Percentiles rank a stretch among this genome's conserved stretches.
These are phyloP conservation scores for Callaeas wilsoni DNA, from an alignment of 2,113 vertebrate species.

Conservation along the genomic window DNA sequence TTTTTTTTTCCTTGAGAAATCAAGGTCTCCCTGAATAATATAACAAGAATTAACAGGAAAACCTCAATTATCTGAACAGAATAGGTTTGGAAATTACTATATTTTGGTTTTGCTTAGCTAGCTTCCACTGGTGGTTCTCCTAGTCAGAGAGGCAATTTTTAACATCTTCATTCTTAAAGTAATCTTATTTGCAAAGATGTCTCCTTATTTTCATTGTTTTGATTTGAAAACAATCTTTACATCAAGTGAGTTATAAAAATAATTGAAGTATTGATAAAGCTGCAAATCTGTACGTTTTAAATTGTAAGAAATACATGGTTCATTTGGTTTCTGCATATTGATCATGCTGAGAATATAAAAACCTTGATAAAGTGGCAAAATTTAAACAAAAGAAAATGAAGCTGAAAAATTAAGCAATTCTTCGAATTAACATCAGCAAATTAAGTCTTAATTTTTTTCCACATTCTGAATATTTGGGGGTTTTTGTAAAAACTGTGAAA, in stretches of 20 bases:
- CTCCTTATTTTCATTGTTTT: background rate
- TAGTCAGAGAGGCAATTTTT: background rate
- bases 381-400: background rate
- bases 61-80: background rate
- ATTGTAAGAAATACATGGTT: background rate
- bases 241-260: background rate
- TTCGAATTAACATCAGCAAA: background rate
- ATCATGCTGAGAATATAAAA: background rate
- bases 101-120: background rate
- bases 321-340: background rate
- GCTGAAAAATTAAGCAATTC: background rate
- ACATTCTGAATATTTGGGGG: background rate
- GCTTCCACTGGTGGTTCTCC: background rate
- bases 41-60: background rate
- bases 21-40: background rate
- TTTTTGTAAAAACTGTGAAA: background rate
- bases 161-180: background rate
- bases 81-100: background rate
- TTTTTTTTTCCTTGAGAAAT: background rate
- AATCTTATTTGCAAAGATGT: background rate
- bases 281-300: background rate
- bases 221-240: background rate
- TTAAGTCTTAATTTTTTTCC: background rate
- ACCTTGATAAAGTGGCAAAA: background rate
- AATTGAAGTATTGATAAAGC: background rate